Evolutionary conservation across 2,113 vertebrate genomes (phyloP), one percentile per base, ranked within the genome.

Genomic region (Corythaeola cristata): DNA sequence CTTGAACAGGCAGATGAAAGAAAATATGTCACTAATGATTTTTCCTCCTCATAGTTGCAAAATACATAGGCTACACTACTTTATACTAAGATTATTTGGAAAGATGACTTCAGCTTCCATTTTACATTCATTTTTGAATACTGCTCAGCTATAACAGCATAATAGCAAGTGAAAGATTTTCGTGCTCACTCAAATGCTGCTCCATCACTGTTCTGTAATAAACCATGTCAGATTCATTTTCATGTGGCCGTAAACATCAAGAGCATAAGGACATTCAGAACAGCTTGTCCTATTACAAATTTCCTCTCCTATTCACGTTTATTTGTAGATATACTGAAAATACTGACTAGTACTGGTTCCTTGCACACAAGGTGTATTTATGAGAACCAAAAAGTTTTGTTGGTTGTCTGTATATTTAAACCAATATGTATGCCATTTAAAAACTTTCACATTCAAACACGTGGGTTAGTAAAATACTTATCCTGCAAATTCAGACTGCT

Each of bases 161-260:
- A 85, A 30, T 27, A 94, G 6, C 9, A 44, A 81, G 12, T 2
- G 3, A 66, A 72, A 85, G 14, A 52, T 50, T 89, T 85, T 94
- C 33, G 49, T 80, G 45, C 49, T 96, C 53, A 58, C 75, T 85
- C 35, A 82, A 63, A 88, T 37, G 28, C 45, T 72, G 23, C 26
- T 81, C 15, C 58, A 56, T 77, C 50, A 64, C 22, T 58, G 24
- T 63, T 96, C 45, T 84, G 9, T 92, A 90, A 93, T 68, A 92
- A 97, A 93, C 17, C 44, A 44, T 56, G 67, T 85, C 89, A 95
- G 44, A 95, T 88, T 85, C 20, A 79, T 95, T 97, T 97, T 95
- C 50, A 89, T 15, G 6, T 5, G 23, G 13, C 33, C 10, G 4
- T 73, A 95, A 82, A 93, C 49, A 80, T 50, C 41, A 83, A 90